phyloP scores from a whole-genome alignment of 2,888 invertebrate genomes.

The Protophormia terraenovae region DNA sequence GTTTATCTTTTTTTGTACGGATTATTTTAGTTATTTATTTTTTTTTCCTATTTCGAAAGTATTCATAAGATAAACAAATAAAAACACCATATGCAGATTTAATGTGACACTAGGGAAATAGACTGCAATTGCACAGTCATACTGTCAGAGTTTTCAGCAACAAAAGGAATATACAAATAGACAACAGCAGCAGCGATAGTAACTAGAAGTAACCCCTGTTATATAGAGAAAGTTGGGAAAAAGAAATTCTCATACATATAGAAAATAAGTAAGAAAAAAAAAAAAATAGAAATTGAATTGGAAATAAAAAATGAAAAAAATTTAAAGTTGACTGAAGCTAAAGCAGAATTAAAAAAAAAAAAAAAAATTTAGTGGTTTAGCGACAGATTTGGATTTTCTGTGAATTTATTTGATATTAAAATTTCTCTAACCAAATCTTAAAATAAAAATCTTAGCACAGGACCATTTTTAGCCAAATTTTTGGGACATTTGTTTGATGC shows the following conservation, averaged over 20 bases:
- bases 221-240: neutral
- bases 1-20: neutral
- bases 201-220: neutral
- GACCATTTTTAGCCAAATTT: too few species aligned
- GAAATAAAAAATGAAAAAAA: neutral
- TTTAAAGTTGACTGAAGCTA: neutral
- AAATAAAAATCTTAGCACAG: too few species aligned
- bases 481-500: too few species aligned
- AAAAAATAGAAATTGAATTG: neutral
- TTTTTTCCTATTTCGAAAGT: neutral
- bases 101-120: constrained; percentile 53
- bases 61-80: neutral
- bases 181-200: neutral
- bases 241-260: neutral
- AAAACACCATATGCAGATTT: constrained; percentile 55
- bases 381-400: neutral
- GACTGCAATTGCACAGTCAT: constrained; percentile 23
- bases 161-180: neutral
- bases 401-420: too few species aligned
- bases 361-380: too few species aligned
- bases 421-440: too few species aligned
- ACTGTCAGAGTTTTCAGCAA: neutral
- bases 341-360: neutral
- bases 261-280: neutral
- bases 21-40: neutral